These are phyloP conservation scores for Drosophila chauvacae DNA, from an alignment of 1,140 invertebrate species.

Conservation along the genomic window DNA sequence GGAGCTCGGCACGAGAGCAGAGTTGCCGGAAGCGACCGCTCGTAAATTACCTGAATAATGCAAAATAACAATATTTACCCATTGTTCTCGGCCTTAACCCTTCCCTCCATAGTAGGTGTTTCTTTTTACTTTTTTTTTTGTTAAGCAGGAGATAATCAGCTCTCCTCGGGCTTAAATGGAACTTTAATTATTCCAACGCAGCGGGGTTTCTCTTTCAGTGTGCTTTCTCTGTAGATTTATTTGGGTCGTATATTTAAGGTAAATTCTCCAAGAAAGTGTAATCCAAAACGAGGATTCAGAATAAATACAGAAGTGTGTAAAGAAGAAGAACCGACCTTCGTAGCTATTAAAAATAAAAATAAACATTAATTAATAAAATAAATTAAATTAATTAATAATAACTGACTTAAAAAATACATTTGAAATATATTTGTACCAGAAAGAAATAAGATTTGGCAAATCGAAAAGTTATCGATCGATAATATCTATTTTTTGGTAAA, in stretches of 20 bases:
- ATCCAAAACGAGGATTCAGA: background rate
- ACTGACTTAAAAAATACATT: too few species aligned
- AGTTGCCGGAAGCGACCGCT: slow-evolving; percentile 61
- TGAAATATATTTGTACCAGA: too few species aligned
- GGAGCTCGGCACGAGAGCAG: background rate
- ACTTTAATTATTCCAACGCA: slow-evolving; percentile 43
- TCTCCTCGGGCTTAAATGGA: slow-evolving; percentile 32
- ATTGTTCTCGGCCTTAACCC: slow-evolving; percentile 49
- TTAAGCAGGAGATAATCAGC: slow-evolving; percentile 34
- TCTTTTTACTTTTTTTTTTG: background rate
- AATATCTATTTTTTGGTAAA: background rate
- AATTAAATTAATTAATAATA: too few species aligned
- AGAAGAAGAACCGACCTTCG: too few species aligned
- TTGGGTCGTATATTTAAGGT: slow-evolving; percentile 1
- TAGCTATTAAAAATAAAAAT: too few species aligned
- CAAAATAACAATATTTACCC: slow-evolving; percentile 80
- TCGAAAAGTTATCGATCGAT: too few species aligned
- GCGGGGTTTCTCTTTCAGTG: slow-evolving; percentile 9
- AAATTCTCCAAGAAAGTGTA: background rate
- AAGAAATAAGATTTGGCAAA: too few species aligned
- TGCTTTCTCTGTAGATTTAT: slow-evolving; percentile 11
- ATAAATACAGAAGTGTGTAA: background rate
- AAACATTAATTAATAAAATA: too few species aligned
- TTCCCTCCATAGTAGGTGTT: background rate
- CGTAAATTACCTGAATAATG: slow-evolving; percentile 81